Evolutionary conservation across 2,888 invertebrate genomes (phyloP).

Genomic region (Phaedon cochleariae): DNA sequence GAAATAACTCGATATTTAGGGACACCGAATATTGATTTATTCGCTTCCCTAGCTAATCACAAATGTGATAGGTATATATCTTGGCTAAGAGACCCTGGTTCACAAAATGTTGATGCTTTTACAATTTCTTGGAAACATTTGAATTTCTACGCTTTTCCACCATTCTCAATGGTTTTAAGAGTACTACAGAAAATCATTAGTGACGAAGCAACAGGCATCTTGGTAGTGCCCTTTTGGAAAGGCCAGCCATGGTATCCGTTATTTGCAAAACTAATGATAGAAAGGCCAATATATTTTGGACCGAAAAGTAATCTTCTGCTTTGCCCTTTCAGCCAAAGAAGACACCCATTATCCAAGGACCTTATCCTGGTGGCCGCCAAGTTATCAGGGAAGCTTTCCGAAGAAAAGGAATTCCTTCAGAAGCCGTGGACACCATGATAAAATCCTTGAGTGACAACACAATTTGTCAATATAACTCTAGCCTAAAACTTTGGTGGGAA

Average conservation of each 20-base stretch:
- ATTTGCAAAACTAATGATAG: slow-evolving; percentile 2
- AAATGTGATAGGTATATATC: slow-evolving; percentile 36
- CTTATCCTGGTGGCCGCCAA: slow-evolving; percentile 20
- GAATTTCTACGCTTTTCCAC: slow-evolving; percentile 48
- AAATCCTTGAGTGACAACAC: slow-evolving; percentile 6
- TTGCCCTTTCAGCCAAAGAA: slow-evolving; percentile 16
- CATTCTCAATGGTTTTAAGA: slow-evolving; percentile 45
- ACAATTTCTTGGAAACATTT: slow-evolving; percentile 37
- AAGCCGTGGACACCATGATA: neutral
- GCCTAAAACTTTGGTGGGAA: slow-evolving; percentile 15
- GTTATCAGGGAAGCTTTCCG: slow-evolving; percentile 18
- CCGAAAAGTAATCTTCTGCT: slow-evolving; percentile 16
- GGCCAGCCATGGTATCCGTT: slow-evolving; percentile 48
- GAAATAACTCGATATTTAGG: neutral
- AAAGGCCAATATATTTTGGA: slow-evolving; percentile 5
- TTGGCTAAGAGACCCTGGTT: slow-evolving; percentile 43
- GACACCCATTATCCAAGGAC: slow-evolving; percentile 22
- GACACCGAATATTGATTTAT: slow-evolving; percentile 26
- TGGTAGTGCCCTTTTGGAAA: slow-evolving; percentile 47
- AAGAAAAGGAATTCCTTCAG: slow-evolving; percentile 8
- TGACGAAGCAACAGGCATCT: slow-evolving; percentile 45
- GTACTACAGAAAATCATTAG: slow-evolving; percentile 45
- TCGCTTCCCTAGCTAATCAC: slow-evolving; percentile 18
- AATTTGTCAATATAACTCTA: slow-evolving; percentile 2
- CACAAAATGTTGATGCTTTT: slow-evolving; percentile 45